These are phyloP conservation scores for Lasioglossum villosulum DNA, from an alignment of 2,888 invertebrate genomes.

Conservation along the genomic window DNA sequence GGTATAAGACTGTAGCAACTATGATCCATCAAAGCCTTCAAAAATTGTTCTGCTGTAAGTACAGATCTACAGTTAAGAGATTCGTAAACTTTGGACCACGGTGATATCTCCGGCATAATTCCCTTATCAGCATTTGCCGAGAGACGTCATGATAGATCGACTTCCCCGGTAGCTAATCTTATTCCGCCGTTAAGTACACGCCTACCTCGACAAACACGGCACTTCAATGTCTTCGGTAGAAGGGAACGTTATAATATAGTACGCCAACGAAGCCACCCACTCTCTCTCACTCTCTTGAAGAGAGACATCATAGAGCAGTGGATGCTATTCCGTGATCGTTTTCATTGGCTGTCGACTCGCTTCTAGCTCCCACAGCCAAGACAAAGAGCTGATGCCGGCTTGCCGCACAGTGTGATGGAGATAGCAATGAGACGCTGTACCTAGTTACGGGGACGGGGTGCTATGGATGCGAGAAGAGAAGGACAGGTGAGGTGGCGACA, in stretches of 20 bases:
- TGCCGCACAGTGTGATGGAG: background rate
- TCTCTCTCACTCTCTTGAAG: background rate
- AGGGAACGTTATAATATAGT: background rate
- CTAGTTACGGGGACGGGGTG: background rate
- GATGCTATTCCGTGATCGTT: background rate
- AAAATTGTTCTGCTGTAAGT: too few relatives aligned
- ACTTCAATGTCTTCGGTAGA: conserved; percentile 51
- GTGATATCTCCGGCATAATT: background rate
- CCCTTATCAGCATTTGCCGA: background rate
- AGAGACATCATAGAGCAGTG: background rate
- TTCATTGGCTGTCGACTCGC: conserved; percentile 14
- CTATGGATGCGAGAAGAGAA: background rate
- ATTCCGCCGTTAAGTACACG: background rate
- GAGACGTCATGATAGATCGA: conserved; percentile 48
- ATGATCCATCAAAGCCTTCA: too few relatives aligned
- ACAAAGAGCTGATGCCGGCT: background rate
- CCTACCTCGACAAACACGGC: conserved; percentile 21
- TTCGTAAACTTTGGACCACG: background rate
- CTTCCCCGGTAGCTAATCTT: conserved; percentile 24
- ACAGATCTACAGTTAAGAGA: background rate
- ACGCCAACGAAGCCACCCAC: background rate
- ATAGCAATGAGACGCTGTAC: background rate
- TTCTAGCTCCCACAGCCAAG: background rate
- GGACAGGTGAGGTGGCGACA: background rate
- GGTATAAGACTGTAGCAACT: too few relatives aligned